Evolutionary conservation across 2,888 invertebrate species (phyloP).

Genomic region (Agapostemon virescens): DNA sequence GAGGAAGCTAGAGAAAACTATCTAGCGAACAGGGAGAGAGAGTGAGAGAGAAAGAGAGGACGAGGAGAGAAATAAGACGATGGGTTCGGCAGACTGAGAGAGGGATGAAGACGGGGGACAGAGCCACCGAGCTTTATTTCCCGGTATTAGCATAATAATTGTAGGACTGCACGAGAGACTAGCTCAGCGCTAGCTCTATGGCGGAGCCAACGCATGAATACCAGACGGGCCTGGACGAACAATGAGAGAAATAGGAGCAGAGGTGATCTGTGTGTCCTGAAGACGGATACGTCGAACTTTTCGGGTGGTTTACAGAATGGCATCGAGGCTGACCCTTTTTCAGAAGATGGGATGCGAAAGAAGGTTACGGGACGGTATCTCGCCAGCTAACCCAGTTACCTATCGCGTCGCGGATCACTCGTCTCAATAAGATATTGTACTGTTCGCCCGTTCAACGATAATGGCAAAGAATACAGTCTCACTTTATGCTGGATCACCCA

Average conservation of each 20-base stretch:
- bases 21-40: neutral
- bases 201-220: slow-evolving; percentile 13
- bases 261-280: slow-evolving; percentile 45
- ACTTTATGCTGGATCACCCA: too few species aligned
- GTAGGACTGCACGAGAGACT: slow-evolving; percentile 56
- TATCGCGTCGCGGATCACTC: neutral
- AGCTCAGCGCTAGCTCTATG: neutral
- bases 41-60: neutral
- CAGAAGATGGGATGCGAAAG: neutral
- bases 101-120: slow-evolving; percentile 40
- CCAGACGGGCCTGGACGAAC: neutral
- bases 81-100: neutral
- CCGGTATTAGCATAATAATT: slow-evolving; percentile 78
- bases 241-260: slow-evolving; percentile 20
- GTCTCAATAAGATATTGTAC: neutral
- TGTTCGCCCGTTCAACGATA: neutral
- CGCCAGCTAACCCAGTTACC: slow-evolving; percentile 1
- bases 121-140: slow-evolving; percentile 66
- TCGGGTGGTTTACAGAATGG: slow-evolving; percentile 45
- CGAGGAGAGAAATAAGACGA: neutral
- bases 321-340: slow-evolving; percentile 49
- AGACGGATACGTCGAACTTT: slow-evolving; percentile 60
- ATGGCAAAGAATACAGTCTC: neutral
- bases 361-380: neutral
- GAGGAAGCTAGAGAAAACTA: neutral